These are phyloP conservation scores for Papilio polyxenes DNA, from an alignment of 1,140 invertebrate genomes.

Conservation along the genomic window DNA sequence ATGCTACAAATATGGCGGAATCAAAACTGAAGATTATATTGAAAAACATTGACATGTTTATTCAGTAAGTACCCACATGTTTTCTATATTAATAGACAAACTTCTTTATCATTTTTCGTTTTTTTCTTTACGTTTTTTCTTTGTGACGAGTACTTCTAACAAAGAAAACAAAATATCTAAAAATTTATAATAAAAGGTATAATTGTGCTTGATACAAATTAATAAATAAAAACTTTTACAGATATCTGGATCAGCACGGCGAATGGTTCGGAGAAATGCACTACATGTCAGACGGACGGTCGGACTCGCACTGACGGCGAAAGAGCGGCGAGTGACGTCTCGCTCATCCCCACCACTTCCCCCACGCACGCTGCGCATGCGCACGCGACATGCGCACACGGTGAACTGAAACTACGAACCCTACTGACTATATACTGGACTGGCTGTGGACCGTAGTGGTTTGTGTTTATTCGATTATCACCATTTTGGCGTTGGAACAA, in stretches of 20 bases:
- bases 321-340: not conserved
- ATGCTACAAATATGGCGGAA: constrained; percentile 76
- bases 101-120: too few species aligned
- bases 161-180: too few species aligned
- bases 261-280: constrained; percentile 78
- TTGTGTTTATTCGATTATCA: not conserved
- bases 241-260: constrained; percentile 76
- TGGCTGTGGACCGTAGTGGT: not conserved
- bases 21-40: constrained; percentile 74
- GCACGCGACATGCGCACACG: not conserved
- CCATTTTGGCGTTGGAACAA: not conserved
- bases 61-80: constrained; percentile 68
- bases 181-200: too few species aligned
- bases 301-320: constrained; percentile 62
- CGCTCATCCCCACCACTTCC: not conserved
- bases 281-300: constrained; percentile 68
- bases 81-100: not conserved
- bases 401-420: not conserved
- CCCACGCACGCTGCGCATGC: not conserved
- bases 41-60: constrained; percentile 77
- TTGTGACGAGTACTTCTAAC: too few species aligned
- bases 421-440: not conserved
- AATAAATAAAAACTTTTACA: constrained; percentile 44
- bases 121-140: too few species aligned
- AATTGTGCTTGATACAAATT: too few species aligned